These are phyloP conservation scores for Hydriomena furcata DNA, from an alignment of 2,888 invertebrate species.

Conservation along the genomic window DNA sequence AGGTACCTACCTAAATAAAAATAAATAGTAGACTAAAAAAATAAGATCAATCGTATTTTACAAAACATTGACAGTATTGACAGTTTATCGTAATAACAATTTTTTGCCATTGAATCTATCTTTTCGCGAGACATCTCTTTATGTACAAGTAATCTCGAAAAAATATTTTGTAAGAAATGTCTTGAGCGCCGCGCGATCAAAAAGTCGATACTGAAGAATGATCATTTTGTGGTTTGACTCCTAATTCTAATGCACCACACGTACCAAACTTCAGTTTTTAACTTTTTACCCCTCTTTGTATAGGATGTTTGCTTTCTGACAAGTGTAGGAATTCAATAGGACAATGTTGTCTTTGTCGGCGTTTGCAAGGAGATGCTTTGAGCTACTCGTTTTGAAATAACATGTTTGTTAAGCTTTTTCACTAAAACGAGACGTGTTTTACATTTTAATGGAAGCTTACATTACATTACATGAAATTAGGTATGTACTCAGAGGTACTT, in stretches of 20 bases:
- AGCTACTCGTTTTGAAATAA: constrained; percentile 34
- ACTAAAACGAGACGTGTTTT: constrained; percentile 9
- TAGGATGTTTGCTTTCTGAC: constrained; percentile 75
- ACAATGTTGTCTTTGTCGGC: constrained; percentile 55
- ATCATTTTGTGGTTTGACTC: constrained; percentile 43
- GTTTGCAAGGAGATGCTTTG: constrained; percentile 2
- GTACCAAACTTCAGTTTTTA: constrained; percentile 62
- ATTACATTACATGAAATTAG: not conserved
- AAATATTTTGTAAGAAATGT: too few relatives aligned
- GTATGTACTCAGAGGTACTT: not conserved
- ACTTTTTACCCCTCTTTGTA: constrained; percentile 67
- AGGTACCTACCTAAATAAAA: too few relatives aligned
- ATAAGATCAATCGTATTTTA: too few relatives aligned
- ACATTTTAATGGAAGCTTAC: constrained; percentile 5
- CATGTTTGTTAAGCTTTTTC: constrained; percentile 18
- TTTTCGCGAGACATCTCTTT: too few relatives aligned
- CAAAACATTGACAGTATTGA: too few relatives aligned
- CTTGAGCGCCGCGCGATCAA: too few relatives aligned
- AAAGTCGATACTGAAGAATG: too few relatives aligned
- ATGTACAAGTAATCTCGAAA: too few relatives aligned
- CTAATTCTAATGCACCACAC: constrained; percentile 63
- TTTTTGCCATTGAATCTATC: too few relatives aligned
- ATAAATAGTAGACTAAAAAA: too few relatives aligned
- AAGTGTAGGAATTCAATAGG: constrained; percentile 70
- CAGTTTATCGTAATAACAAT: too few relatives aligned